A percentile compares a stretch with the other conserved stretches of the same genome.
phyloP scores from a whole-genome alignment of 92 coral and sea anemone genomes.

The Paramuricea clavata region DNA sequence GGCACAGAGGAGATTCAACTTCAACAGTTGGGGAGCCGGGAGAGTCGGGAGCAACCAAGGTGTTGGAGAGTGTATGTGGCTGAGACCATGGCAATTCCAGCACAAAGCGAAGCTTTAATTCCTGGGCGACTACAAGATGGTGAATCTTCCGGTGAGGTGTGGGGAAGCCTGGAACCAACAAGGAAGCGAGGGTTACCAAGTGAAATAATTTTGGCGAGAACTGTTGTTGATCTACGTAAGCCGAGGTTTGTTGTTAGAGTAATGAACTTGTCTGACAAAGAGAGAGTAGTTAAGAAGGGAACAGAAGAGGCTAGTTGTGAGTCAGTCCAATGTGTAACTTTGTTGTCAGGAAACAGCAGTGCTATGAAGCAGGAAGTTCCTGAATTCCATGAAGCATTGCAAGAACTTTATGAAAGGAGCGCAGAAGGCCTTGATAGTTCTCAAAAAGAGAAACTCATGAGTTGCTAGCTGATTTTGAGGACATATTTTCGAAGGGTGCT shows the following conservation, averaged over 20 bases:
- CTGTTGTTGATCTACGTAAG: slow-evolving; percentile 38
- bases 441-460: neutral
- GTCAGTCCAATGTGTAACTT: slow-evolving; percentile 24
- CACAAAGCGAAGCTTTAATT: slow-evolving; percentile 40
- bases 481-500: neutral
- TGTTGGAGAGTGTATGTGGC: slow-evolving; percentile 42
- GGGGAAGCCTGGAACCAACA: slow-evolving; percentile 32
- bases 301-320: slow-evolving; percentile 25
- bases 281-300: slow-evolving; percentile 12
- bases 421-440: neutral
- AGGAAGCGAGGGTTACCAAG: slow-evolving; percentile 9
- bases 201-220: slow-evolving; percentile 37
- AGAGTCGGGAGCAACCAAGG: neutral
- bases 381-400: neutral
- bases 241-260: slow-evolving; percentile 15
- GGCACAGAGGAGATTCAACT: neutral
- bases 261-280: slow-evolving; percentile 31
- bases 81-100: slow-evolving; percentile 39
- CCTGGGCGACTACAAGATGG: slow-evolving; percentile 37
- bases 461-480: neutral
- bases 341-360: neutral
- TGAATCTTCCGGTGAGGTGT: neutral
- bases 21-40: neutral
- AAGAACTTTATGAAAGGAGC: neutral
- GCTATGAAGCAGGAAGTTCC: neutral